phyloP scores from a whole-genome alignment of 2,888 invertebrate genomes.

The Dolichomitus sp. region DNA sequence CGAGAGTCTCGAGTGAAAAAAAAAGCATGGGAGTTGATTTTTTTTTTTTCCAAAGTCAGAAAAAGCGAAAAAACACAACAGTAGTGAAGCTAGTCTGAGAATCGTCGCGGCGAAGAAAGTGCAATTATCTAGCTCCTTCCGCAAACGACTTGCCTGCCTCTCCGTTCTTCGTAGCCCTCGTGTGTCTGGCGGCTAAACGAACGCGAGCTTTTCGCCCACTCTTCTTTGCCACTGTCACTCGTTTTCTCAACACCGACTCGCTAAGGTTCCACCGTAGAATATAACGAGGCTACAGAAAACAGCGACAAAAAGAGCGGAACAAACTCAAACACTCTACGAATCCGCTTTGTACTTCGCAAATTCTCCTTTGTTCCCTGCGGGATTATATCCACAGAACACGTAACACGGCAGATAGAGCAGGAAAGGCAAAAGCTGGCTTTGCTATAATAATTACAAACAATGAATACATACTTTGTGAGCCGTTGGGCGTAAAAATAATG shows the following conservation, averaged over 20 bases:
- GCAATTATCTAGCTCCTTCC: constrained; percentile 68
- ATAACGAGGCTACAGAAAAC: constrained; percentile 58
- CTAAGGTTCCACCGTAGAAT: constrained; percentile 45
- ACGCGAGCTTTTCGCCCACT: constrained; percentile 37
- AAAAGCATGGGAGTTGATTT: constrained; percentile 2
- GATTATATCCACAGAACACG: constrained; percentile 43
- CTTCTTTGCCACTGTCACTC: neutral
- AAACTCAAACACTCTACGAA: constrained; percentile 63
- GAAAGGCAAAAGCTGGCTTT: constrained; percentile 46
- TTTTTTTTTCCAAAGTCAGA: constrained; percentile 5
- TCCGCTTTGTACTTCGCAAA: constrained; percentile 65
- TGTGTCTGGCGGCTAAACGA: constrained; percentile 65
- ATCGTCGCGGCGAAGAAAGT: constrained; percentile 62
- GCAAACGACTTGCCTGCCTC: constrained; percentile 61
- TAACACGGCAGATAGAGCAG: neutral
- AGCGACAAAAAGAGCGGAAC: constrained; percentile 41
- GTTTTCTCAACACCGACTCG: constrained; percentile 27
- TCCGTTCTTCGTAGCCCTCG: constrained; percentile 33
- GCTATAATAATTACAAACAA: constrained; percentile 63
- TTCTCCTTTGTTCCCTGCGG: constrained; percentile 42
- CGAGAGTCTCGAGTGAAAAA: constrained; percentile 9
- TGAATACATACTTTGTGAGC: constrained; percentile 47
- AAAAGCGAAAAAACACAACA: constrained; percentile 11
- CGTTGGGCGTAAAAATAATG: constrained; percentile 18
- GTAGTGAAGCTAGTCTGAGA: constrained; percentile 35